Base-by-base conservation (phyloP, 2,888 invertebrate genomes). In the Drosophila testacea region DNA sequence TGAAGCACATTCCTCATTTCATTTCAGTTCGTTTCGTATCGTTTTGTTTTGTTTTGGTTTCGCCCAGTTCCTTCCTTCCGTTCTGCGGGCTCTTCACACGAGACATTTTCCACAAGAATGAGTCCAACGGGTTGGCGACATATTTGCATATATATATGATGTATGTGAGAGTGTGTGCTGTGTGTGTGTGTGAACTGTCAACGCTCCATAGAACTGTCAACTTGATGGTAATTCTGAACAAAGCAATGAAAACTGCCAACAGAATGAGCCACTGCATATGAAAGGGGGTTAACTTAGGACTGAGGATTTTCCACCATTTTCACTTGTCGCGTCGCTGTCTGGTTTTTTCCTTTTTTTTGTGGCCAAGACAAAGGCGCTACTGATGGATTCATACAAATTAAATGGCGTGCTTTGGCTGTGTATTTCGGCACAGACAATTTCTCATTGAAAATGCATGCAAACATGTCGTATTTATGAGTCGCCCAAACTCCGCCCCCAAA, bases 171-270 rank as follows among this genome's bases (percentile, higher is more conserved):
- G 59, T 57, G 42, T 64, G 41, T 67, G 48, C n/a, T 65, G 61
- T 56, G 51, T 72, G 69, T 82, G 55, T 88, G 73, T 79, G 80
- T 60, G 83, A 89, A 88, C 90, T 90, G 90, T 90, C 89, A 89
- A 86, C 90, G 89, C 90, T 89, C 88, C 87, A 88, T 86, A 90
- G 85, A 90, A 90, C 90, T 90, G 90, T 90, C 90, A 90, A 90
- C 91, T 90, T 86, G 88, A 90, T 88, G 91, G 82, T 82, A 88
- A 87, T 90, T 90, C 77, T 82, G 79, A 83, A 79, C 79, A 86
- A 83, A 85, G 84, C 80, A 72, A 88, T 89, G 90, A 90, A 90
- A 88, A 75, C 73, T 72, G 78, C 52, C 70, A 80, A 69, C 51
- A 65, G 77, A 55, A 70, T 66, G 73, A 65, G 69, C 46, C 57